Base-by-base conservation (phyloP, 2,888 invertebrate genomes). In the Boloria selene region DNA sequence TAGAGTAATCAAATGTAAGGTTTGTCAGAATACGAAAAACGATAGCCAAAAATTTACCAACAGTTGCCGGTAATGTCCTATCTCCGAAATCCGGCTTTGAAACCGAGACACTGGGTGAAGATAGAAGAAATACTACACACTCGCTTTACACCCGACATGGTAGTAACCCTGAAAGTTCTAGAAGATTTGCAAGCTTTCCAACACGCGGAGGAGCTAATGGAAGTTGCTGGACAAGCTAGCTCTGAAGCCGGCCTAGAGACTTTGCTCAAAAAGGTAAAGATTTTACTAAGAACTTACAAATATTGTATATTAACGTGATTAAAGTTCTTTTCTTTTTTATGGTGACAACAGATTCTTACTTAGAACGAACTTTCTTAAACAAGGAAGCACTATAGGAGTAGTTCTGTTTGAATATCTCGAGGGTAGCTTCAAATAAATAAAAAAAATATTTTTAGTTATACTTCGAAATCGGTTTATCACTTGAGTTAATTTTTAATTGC, bases 151-250 rank as follows among this genome's bases (percentile, higher is more conserved):
- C 93, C 94, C 0, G 96, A 96, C 38, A 94, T 94, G 74, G 83
- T 88, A 13, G 77, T 96, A 18, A 96, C 95, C 0, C 87, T 98
- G 16, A 93, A 93, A 14, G 86, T 94, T 26, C 93, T 97, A 55
- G 95, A 96, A 68, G 94, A 95, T 0, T 88, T 96, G 4, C 93
- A 95, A n/a, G 96, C 95, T 0, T 97, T 97, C 85, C 94, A 94
- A 58, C 94, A 94, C 75, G 94, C 95, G 0, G 94, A 95, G 13
- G 94, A 95, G 69, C 84, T 98, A 16, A 95, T 96, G 94, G 97
- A 98, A 79, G 94, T 98, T 10, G 96, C 97, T 0, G 96, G 95
- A 0, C 96, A 97, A 81, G 98, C 98, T 0, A 97, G 96, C 74
- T 97, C 97, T 3, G 98, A 98, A 82, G 95, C 96, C 4, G 95